Evolutionary conservation across 2,888 invertebrate species (phyloP).

Genomic region (Druceiella hillmani): DNA sequence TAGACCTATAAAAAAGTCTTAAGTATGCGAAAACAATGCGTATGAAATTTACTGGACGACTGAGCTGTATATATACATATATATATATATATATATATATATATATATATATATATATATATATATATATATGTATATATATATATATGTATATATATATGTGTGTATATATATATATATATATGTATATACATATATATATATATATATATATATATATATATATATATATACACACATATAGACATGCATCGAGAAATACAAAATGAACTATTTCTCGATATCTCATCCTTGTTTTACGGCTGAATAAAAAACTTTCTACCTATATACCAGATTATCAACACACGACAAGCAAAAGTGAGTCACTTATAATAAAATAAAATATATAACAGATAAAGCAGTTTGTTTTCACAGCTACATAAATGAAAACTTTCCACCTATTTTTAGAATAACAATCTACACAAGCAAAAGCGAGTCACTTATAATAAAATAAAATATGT

Average conservation of each 20-base stretch:
- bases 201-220: slow-evolving; percentile 1
- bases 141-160: slow-evolving; percentile 11
- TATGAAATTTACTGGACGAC: slow-evolving; percentile 4
- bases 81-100: slow-evolving; percentile 9
- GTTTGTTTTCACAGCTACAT: too few relatives aligned
- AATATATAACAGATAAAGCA: too few relatives aligned
- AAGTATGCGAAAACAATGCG: too few relatives aligned
- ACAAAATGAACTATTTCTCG: background rate
- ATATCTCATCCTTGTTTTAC: too few relatives aligned
- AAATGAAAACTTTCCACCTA: too few relatives aligned
- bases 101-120: slow-evolving; percentile 5
- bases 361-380: too few relatives aligned
- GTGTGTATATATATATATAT: slow-evolving; percentile 12
- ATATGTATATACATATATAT: slow-evolving; percentile 6
- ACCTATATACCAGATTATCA: too few relatives aligned
- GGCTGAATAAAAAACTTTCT: too few relatives aligned
- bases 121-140: slow-evolving; percentile 7
- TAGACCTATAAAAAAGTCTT: slow-evolving; percentile 1
- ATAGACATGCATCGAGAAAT: background rate
- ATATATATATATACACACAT: background rate
- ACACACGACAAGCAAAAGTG: too few relatives aligned
- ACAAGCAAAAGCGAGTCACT: too few relatives aligned
- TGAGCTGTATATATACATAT: slow-evolving; percentile 7
- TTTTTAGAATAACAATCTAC: too few relatives aligned
- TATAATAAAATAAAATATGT: too few relatives aligned